A percentile compares a stretch with the other conserved stretches of the same genome.
Conservation (phyloP, 1,140 invertebrate genomes). For the Tetranychus cinnabarinus region DNA sequence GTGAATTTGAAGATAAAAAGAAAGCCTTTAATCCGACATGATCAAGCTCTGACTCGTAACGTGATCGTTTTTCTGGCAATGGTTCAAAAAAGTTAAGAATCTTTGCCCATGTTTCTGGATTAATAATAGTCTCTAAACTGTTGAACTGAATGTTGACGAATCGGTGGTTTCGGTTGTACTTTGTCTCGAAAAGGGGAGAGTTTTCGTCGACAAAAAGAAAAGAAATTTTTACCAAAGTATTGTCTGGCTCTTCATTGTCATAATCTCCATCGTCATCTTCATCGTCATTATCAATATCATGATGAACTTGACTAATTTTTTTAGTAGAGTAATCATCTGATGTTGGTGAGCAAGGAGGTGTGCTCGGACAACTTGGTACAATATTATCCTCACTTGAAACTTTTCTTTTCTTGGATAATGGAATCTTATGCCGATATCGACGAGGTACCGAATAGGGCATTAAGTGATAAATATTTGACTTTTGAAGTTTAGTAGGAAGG, state of each 20-base stretch:
- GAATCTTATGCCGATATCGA: not conserved
- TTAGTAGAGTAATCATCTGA: constrained; percentile 9
- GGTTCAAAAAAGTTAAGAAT: constrained; percentile 61
- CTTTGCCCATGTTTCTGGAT: constrained; percentile 74
- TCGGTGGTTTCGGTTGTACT: constrained; percentile 30
- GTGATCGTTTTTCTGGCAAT: not conserved
- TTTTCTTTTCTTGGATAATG: not conserved
- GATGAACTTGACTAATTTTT: constrained; percentile 6
- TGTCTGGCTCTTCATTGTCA: constrained; percentile 14
- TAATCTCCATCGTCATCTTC: not conserved
- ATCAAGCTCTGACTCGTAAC: not conserved
- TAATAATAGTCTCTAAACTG: constrained; percentile 64
- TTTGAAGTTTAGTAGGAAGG: constrained; percentile 40
- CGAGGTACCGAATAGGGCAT: not conserved
- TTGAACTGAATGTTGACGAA: constrained; percentile 61
- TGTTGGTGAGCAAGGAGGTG: constrained; percentile 41
- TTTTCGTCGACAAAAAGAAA: constrained; percentile 31
- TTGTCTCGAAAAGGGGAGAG: constrained; percentile 29
- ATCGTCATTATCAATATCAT: too few species aligned
- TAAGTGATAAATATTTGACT: constrained; percentile 21
- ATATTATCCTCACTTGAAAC: not conserved
- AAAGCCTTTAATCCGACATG: too few species aligned
- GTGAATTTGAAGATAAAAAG: too few species aligned
- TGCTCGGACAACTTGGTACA: constrained; percentile 28
- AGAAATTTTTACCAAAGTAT: constrained; percentile 35